These are phyloP conservation scores for Microcebus ravelobensis DNA, from an alignment of 2,113 vertebrate species.

Conservation along the genomic window DNA sequence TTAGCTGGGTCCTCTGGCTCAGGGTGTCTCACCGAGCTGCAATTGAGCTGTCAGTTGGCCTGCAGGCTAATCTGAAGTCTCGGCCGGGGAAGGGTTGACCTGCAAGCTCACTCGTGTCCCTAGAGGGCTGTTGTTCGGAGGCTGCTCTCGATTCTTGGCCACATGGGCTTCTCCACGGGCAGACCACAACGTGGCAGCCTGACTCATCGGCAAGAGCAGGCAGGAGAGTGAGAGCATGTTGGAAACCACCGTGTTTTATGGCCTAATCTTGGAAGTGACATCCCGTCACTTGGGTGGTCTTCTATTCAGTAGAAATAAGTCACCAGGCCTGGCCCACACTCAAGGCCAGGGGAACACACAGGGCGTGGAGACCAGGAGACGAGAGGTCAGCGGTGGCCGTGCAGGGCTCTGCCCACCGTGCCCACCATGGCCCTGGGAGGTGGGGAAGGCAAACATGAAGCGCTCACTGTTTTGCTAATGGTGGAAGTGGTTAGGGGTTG, in stretches of 20 bases:
- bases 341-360: not conserved
- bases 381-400: too few species aligned
- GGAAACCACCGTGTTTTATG: not conserved
- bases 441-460: not conserved
- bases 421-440: not conserved
- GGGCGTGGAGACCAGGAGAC: not conserved
- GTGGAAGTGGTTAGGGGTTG: not conserved
- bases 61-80: not conserved
- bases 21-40: not conserved
- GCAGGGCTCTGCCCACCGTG: not conserved
- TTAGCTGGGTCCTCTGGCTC: not conserved
- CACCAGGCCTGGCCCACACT: not conserved
- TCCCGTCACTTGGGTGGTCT: not conserved
- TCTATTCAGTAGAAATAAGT: not conserved
- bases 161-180: not conserved
- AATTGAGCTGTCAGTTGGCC: not conserved
- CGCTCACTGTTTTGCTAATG: not conserved
- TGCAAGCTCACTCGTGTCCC: not conserved
- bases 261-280: not conserved
- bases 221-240: not conserved
- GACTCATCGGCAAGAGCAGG: too few species aligned
- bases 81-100: not conserved
- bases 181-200: not conserved
- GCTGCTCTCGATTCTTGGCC: not conserved
- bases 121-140: not conserved